A percentile compares a stretch with the other conserved stretches of the same genome.
These are phyloP conservation scores for Glossosoma conforme DNA, from an alignment of 1,140 invertebrate genomes.

Conservation along the genomic window DNA sequence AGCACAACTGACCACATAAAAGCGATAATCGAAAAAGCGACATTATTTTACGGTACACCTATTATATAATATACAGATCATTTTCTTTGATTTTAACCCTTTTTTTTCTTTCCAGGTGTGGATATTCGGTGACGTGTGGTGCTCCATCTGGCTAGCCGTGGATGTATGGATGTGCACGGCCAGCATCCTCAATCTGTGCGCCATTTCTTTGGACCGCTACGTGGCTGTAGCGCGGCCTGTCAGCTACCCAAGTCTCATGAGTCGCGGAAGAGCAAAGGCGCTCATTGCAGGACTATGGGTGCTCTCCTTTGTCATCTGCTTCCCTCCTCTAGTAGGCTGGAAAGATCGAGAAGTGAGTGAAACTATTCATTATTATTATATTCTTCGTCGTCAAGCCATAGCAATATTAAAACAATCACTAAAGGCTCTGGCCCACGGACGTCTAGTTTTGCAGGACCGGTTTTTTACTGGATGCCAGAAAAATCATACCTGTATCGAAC, in stretches of 20 bases:
- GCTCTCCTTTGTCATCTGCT: conserved; percentile 92
- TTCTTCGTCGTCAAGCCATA: neutral
- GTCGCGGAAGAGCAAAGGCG: conserved; percentile 77
- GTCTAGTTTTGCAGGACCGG: no score
- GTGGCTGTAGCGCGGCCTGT: conserved; percentile 92
- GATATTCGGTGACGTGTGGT: conserved; percentile 91
- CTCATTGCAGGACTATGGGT: conserved; percentile 91
- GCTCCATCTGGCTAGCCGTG: conserved; percentile 86
- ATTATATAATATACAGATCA: no score
- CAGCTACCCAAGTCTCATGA: conserved; percentile 90
- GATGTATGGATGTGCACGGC: conserved; percentile 97
- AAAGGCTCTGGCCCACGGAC: no score
- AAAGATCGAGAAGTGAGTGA: conserved; percentile 71
- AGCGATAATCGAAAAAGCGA: no score
- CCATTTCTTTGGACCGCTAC: conserved; percentile 90
- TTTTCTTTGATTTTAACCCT: neutral
- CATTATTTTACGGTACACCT: no score
- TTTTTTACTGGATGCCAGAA: no score
- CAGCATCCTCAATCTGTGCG: conserved; percentile 88
- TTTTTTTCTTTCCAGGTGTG: conserved; percentile 63
- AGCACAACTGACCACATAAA: no score
- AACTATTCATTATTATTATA: neutral
- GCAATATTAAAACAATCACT: no score
- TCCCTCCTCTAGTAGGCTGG: conserved; percentile 93
- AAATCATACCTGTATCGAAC: no score